phyloP scores from a whole-genome alignment of 2,797 vertebrate genomes.

The Gephyroberyx darwinii region DNA sequence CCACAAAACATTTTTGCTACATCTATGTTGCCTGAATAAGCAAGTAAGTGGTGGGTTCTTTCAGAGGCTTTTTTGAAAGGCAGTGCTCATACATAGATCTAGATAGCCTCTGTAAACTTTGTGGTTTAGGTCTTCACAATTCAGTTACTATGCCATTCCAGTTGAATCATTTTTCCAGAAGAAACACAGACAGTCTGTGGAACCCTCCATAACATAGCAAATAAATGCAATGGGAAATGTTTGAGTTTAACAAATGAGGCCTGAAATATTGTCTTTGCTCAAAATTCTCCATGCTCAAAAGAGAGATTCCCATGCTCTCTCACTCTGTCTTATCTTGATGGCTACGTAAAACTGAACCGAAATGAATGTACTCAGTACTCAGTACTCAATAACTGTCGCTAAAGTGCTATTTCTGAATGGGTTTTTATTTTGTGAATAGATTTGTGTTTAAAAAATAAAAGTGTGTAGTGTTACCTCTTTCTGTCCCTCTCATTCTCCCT shows the following conservation, averaged over 20 bases:
- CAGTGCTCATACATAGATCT: not conserved
- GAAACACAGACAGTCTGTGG: not conserved
- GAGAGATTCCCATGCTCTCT: constrained; percentile 7
- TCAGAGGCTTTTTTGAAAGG: constrained; percentile 2
- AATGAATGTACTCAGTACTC: constrained; percentile 34
- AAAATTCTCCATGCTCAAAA: constrained; percentile 31
- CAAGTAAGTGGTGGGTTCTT: not conserved
- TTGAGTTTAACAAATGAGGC: constrained; percentile 18
- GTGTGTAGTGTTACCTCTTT: not conserved
- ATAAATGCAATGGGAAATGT: constrained; percentile 1
- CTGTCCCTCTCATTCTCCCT: not conserved
- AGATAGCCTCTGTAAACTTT: not conserved
- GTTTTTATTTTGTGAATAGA: constrained; percentile 25
- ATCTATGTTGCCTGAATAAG: not conserved
- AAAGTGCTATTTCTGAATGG: constrained; percentile 25
- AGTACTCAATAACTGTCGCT: constrained; percentile 13
- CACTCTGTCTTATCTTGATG: constrained; percentile 11
- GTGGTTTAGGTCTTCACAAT: not conserved
- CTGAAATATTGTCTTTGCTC: constrained; percentile 5
- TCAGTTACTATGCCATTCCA: not conserved
- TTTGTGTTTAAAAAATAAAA: not conserved
- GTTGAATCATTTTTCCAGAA: not conserved
- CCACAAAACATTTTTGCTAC: not conserved
- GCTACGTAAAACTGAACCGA: constrained; percentile 24
- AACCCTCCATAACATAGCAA: not conserved